Base-by-base conservation (phyloP, 2,888 invertebrate genomes). In the Nomada flava region DNA sequence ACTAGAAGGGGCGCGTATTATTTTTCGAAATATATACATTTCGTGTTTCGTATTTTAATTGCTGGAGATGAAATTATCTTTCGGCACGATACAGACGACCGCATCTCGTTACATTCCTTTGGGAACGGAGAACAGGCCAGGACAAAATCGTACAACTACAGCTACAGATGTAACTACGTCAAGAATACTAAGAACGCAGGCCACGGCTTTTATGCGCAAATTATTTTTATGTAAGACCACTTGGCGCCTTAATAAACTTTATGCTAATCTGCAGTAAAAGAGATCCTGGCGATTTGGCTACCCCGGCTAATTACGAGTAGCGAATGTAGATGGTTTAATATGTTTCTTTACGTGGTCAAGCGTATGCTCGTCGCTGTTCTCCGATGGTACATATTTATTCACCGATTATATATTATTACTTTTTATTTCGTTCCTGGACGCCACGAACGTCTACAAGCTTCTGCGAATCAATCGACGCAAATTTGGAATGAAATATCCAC, bases 261-360 rank as follows among this genome's bases (percentile, higher is more conserved):
- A 36, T 53, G 76, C 36, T 76, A 63, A 76, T 76, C 70, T 64
- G 70, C 63, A n/a, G 55, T 50, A 64, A 76, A 76, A 70, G 63
- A 59, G 64, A 64, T 15, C 47, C 50, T 23, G 63, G 5, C 20
- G 57, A 70, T 76, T 70, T 18, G 70, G 70, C 57, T 76, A 64
- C 76, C 64, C n/a, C 50, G 20, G 76, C 76, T 76, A 76, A 76
- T 70, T 76, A 76, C 52, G 70, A 70, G 70, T 64, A 50, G 70
- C 76, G 50, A 76, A 50, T 47, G 70, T 15, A 29, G 57, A 70
- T 57, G 70, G 70, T 44, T 76, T 57, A 36, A 70, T 42, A 57
- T 69, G 69, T 76, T 53, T 70, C 55, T 64, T 70, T 50, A 44
- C 23, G 18, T 69, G 53, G 26, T 18, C 55, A 47, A 75, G 55